Conservation (phyloP, 2,113 vertebrate species). For the Madoqua kirkii region DNA sequence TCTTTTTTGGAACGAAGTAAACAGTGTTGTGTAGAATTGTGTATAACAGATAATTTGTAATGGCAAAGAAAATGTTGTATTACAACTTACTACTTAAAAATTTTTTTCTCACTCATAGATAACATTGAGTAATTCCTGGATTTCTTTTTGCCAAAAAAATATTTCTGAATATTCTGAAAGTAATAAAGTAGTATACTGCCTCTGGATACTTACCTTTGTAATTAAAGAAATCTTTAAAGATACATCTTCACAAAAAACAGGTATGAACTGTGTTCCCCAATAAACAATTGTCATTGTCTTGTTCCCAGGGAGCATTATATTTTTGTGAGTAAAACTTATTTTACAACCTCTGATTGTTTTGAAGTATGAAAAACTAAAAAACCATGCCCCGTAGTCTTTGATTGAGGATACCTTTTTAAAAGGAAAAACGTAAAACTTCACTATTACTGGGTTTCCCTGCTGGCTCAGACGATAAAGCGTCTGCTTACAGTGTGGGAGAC, state of each 20-base stretch:
- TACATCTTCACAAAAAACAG: slow-evolving; percentile 61
- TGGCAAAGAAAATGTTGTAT: not conserved
- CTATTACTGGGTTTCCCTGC: not conserved
- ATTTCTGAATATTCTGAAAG: slow-evolving; percentile 71
- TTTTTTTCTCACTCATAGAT: slow-evolving; percentile 71
- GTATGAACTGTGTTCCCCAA: slow-evolving; percentile 45
- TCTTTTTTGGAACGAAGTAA: not conserved
- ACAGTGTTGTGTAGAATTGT: not conserved
- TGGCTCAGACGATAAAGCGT: not conserved
- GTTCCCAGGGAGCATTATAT: not conserved
- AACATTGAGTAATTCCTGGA: slow-evolving; percentile 80
- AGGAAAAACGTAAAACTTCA: not conserved
- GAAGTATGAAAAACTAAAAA: not conserved
- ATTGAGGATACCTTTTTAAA: not conserved
- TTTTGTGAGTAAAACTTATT: not conserved
- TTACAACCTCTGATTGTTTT: not conserved
- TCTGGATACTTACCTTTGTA: slow-evolving; percentile 81
- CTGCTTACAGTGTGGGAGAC: not conserved
- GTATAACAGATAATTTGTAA: not conserved
- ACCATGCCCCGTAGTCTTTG: fast-evolving
- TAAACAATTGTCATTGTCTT: not conserved
- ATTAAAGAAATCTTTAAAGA: slow-evolving; percentile 82
- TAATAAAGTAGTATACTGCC: slow-evolving; percentile 60
- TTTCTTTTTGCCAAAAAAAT: slow-evolving; percentile 75
- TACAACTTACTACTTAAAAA: fast-evolving